Evolutionary conservation across 2,888 invertebrate genomes (phyloP).

Genomic region (Drosophila trichaetosa): DNA sequence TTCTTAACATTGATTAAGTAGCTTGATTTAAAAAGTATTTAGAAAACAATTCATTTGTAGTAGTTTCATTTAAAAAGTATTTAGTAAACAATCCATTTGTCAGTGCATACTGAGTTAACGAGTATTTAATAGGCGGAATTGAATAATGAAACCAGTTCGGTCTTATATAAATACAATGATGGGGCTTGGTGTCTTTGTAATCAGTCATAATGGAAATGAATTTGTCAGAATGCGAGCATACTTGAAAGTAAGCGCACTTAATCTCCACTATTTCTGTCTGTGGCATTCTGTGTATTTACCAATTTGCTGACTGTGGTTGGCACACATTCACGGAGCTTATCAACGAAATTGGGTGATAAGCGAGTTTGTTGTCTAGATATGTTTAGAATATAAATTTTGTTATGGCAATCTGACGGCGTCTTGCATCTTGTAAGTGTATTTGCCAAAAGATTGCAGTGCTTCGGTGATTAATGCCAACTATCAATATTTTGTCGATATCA

Average conservation of each 20-base stretch:
- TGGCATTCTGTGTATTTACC: conserved; percentile 38
- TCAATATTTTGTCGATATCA: conserved; percentile 3
- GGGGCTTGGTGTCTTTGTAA: conserved; percentile 35
- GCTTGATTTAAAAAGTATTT: background rate
- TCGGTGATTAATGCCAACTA: conserved; percentile 33
- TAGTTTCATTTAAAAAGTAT: background rate
- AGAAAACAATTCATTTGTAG: background rate
- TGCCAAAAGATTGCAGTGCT: conserved; percentile 18
- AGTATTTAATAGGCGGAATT: conserved; percentile 35
- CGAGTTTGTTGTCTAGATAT: conserved; percentile 17
- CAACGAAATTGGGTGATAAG: conserved; percentile 41
- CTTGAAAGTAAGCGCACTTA: conserved; percentile 48
- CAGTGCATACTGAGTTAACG: conserved; percentile 3
- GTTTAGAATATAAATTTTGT: conserved; percentile 13
- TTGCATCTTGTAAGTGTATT: conserved; percentile 27
- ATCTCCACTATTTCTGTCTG: conserved; percentile 52
- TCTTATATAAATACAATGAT: background rate
- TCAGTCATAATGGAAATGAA: conserved; percentile 63
- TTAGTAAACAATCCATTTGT: background rate
- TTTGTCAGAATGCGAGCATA: conserved; percentile 46
- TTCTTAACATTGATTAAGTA: background rate
- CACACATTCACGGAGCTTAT: conserved; percentile 38
- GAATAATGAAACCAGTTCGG: conserved; percentile 14
- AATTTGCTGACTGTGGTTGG: conserved; percentile 9
- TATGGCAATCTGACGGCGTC: conserved; percentile 33